Conservation (phyloP, 2,888 invertebrate species). For the Eucera pruinosa region DNA sequence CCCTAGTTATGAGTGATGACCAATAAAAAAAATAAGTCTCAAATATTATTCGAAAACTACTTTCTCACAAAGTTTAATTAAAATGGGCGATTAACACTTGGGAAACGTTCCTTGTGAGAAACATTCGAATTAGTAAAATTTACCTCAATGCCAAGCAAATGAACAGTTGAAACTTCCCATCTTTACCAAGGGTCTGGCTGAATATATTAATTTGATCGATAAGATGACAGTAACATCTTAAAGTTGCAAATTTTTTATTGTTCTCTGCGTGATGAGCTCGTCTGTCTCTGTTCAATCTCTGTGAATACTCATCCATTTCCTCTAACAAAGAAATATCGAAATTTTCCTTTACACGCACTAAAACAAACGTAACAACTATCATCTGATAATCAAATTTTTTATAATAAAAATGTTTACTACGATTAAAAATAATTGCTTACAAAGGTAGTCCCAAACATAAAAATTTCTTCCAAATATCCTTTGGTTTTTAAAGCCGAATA, state of each 20-base stretch:
- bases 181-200: constrained; percentile 96
- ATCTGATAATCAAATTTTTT: background rate
- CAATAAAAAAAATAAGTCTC: too few relatives aligned
- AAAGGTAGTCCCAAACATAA: constrained; percentile 99
- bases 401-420: background rate
- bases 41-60: too few relatives aligned
- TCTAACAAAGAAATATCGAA: constrained; percentile 90
- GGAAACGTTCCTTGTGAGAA: too few relatives aligned
- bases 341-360: constrained; percentile 92
- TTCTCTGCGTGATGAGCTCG: constrained; percentile 76
- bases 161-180: constrained; percentile 98
- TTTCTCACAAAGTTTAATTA: too few relatives aligned
- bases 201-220: constrained; percentile 95
- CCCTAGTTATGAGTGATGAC: too few relatives aligned
- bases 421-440: constrained; percentile 86
- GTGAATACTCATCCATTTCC: constrained; percentile 85
- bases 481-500: constrained; percentile 97
- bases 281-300: constrained; percentile 78
- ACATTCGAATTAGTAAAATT: constrained; percentile 49
- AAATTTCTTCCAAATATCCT: constrained; percentile 96
- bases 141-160: constrained; percentile 97
- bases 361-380: background rate
- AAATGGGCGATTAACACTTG: too few relatives aligned
- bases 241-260: constrained; percentile 86
- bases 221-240: constrained; percentile 95